Percentiles rank a stretch among this genome's conserved stretches.
These are phyloP conservation scores for Chesias legatella DNA, from an alignment of 2,888 invertebrate genomes.

Conservation along the genomic window DNA sequence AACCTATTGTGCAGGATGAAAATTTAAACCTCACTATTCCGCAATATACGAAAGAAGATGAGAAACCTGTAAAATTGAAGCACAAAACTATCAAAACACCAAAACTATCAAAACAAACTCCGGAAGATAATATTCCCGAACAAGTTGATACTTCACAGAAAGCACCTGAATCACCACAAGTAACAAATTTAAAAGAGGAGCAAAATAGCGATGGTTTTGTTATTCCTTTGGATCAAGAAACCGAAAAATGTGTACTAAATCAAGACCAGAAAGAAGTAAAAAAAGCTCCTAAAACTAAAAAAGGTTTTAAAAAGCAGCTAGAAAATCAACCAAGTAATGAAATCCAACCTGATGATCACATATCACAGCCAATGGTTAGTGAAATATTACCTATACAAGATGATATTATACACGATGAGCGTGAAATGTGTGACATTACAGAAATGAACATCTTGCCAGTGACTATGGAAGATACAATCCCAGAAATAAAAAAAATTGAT, in stretches of 20 bases:
- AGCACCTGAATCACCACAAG: background rate
- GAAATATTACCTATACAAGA: too few relatives aligned
- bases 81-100: conserved; percentile 1
- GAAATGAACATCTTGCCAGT: too few relatives aligned
- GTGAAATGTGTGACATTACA: too few relatives aligned
- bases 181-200: background rate
- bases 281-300: conserved; percentile 5
- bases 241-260: background rate
- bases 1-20: conserved; percentile 24
- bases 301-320: background rate
- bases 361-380: too few relatives aligned
- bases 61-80: conserved; percentile 11
- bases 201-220: background rate
- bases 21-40: background rate
- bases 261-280: conserved; percentile 7
- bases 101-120: background rate
- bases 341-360: background rate
- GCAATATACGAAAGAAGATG: background rate
- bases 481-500: background rate
- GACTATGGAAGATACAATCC: too few relatives aligned
- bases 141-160: background rate
- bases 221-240: background rate
- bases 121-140: background rate
- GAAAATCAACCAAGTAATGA: background rate
- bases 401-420: too few relatives aligned